Conservation (phyloP, 2,888 invertebrate genomes). For the Lacanobia oleracea region DNA sequence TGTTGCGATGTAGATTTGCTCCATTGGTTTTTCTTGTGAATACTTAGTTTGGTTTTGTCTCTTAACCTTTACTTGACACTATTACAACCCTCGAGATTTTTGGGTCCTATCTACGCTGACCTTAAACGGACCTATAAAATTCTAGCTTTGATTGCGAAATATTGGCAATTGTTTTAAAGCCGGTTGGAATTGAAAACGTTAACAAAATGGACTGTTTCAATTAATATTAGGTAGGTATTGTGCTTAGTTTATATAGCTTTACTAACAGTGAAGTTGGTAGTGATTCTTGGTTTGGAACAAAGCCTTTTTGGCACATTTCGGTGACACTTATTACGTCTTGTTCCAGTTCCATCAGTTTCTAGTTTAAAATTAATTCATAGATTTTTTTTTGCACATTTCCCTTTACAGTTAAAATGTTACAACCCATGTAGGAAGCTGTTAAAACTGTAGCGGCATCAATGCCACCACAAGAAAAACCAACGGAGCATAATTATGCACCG, state of each 20-base stretch:
- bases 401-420: too few relatives aligned
- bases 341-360: too few relatives aligned
- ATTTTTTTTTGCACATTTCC: background rate
- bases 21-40: too few relatives aligned
- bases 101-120: background rate
- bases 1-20: too few relatives aligned
- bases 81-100: too few relatives aligned
- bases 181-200: constrained; percentile 7
- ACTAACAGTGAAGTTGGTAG: background rate
- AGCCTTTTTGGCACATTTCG: background rate
- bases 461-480: too few relatives aligned
- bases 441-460: too few relatives aligned
- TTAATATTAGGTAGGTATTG: background rate
- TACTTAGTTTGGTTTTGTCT: too few relatives aligned
- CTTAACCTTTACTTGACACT: too few relatives aligned
- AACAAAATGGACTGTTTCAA: constrained; percentile 17
- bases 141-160: constrained; percentile 46
- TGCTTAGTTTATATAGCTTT: background rate
- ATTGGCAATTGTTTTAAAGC: constrained; percentile 33
- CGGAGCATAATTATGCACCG: too few relatives aligned
- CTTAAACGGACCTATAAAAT: constrained; percentile 8
- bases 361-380: too few relatives aligned
- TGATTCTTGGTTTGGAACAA: background rate
- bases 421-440: too few relatives aligned
- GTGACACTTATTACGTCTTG: background rate